Conservation (phyloP, 2,888 invertebrate species). For the Stenotaenia linearis region DNA sequence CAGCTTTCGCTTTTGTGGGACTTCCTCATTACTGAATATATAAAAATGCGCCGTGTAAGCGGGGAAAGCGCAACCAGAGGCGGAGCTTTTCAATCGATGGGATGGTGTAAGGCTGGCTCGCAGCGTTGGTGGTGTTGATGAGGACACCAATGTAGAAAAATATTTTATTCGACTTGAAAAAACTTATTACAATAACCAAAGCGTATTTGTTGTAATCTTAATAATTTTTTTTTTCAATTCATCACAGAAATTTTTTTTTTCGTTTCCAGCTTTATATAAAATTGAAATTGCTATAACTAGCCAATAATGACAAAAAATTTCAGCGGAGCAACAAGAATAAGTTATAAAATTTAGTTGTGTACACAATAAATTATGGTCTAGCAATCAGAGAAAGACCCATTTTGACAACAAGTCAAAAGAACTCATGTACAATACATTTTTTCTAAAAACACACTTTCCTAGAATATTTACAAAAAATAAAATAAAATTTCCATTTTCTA, state of each 20-base stretch:
- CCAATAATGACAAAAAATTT: constrained; percentile 21
- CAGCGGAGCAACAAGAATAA: constrained; percentile 24
- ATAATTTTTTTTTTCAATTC: background rate
- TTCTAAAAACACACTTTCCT: background rate
- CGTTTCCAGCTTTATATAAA: constrained; percentile 11
- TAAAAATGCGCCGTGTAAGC: background rate
- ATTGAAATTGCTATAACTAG: constrained; percentile 14
- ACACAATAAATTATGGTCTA: background rate
- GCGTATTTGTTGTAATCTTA: background rate
- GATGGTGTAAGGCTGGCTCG: background rate
- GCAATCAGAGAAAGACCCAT: constrained; percentile 10
- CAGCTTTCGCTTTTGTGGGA: background rate
- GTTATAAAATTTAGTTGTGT: background rate
- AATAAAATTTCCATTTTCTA: background rate
- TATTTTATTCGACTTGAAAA: constrained; percentile 22
- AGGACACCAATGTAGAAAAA: background rate
- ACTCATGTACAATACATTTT: constrained; percentile 8
- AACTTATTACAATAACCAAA: constrained; percentile 26
- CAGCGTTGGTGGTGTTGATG: background rate
- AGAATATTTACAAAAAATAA: constrained; percentile 5
- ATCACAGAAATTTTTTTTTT: constrained; percentile 1
- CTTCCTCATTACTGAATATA: background rate
- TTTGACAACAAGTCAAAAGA: constrained; percentile 20
- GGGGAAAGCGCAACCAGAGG: background rate
- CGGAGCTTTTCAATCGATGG: background rate